These are phyloP conservation scores for Sinocyclocheilus rhinocerous DNA, from an alignment of 2,113 vertebrate genomes.

Conservation along the genomic window DNA sequence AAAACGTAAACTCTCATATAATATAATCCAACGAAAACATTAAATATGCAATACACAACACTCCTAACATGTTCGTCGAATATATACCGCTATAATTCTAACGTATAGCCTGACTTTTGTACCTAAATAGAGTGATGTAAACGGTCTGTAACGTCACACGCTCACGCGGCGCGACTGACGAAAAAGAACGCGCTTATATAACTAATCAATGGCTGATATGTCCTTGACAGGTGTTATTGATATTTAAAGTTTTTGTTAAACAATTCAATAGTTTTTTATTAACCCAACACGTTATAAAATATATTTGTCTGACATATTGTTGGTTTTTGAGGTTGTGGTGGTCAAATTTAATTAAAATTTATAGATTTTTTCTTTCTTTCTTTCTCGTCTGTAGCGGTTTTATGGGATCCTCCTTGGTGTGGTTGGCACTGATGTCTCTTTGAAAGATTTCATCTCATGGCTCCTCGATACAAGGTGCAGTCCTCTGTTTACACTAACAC, in stretches of 20 bases:
- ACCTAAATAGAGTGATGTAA: neutral
- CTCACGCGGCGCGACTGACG: no score
- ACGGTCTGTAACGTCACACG: no score
- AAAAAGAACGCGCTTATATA: no score
- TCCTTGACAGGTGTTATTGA: no score
- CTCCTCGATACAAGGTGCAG: slow-evolving; percentile 86
- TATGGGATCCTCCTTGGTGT: slow-evolving; percentile 94
- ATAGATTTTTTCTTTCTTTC: neutral
- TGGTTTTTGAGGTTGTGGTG: no score
- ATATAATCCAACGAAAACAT: neutral
- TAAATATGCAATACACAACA: neutral
- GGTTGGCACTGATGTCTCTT: slow-evolving; percentile 90
- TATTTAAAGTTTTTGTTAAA: no score
- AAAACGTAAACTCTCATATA: no score
- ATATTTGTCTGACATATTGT: no score
- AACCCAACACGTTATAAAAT: no score
- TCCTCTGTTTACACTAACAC: neutral
- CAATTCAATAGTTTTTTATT: neutral
- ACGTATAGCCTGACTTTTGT: neutral
- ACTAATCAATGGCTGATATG: neutral
- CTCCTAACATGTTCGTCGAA: neutral
- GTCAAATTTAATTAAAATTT: no score
- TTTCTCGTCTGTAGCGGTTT: slow-evolving; percentile 76
- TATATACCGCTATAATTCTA: neutral
- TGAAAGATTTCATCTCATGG: slow-evolving; percentile 87